Conservation (phyloP, 37 sponge, comb jelly and placozoan species). For the Chondrosia reniformis region DNA sequence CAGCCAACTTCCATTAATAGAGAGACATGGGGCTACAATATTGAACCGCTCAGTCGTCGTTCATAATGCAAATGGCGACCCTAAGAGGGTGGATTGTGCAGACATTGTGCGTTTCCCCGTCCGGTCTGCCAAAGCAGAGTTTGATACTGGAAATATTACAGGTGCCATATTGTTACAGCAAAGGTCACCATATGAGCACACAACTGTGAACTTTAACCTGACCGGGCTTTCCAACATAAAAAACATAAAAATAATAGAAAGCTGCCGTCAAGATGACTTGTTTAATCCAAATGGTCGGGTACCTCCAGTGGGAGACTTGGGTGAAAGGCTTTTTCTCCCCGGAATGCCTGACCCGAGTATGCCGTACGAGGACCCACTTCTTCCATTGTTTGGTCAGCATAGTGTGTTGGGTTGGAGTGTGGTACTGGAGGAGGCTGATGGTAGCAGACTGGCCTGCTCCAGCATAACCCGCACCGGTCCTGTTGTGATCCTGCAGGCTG, state of each 20-base stretch:
- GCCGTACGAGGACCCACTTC: conserved; percentile 36
- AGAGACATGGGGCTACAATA: neutral
- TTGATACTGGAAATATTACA: conserved; percentile 27
- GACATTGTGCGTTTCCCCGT: conserved; percentile 22
- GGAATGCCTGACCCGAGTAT: neutral
- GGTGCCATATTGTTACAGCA: conserved; percentile 52
- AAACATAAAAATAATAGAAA: too few species aligned
- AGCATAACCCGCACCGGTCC: conserved; percentile 26
- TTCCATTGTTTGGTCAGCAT: conserved; percentile 59
- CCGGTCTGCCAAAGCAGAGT: conserved; percentile 33
- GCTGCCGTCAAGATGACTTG: too few species aligned
- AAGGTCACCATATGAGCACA: conserved; percentile 48
- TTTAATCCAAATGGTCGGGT: too few species aligned
- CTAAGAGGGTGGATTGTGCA: conserved; percentile 44
- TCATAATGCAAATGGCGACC: conserved; percentile 34
- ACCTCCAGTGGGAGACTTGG: conserved; percentile 75
- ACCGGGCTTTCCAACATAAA: too few species aligned
- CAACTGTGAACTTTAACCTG: conserved; percentile 40
- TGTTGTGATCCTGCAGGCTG: neutral
- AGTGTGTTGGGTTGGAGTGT: conserved; percentile 72
- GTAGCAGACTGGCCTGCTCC: conserved; percentile 43
- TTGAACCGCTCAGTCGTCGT: conserved; percentile 53
- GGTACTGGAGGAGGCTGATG: conserved; percentile 40
- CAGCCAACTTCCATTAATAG: conserved; percentile 34
- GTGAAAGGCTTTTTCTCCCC: conserved; percentile 62